Evolutionary conservation across 2,888 invertebrate genomes (phyloP), one percentile per base, ranked within the genome.

Genomic region (Monoplex corrugatus): DNA sequence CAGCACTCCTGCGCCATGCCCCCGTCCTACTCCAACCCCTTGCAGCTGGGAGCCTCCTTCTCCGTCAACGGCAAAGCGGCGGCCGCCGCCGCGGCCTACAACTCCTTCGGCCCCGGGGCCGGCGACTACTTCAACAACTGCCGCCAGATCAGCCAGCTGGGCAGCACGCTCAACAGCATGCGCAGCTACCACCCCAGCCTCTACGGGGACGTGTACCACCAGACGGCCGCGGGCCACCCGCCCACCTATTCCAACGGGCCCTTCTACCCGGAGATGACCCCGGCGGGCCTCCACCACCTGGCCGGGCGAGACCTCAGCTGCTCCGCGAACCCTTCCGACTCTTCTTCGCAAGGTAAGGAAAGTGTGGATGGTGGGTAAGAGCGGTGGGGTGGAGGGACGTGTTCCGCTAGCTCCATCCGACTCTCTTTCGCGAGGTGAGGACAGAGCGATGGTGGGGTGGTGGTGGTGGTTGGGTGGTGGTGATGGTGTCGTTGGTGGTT

Each of bases 141-240:
- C 92, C 91, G 94, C 94, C 93, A 93, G 91, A 92, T 95, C 45
- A 93, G 93, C 86, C 94, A 94, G 80, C 93, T 95, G 91, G 93
- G 93, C 86, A 92, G 93, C 89, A 92, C 93, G 44, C 91, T 95
- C 72, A 95, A 95, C 91, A 93, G 93, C 88, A 94, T 95, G 95
- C 90, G 94, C 88, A 93, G 94, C 86, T 94, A 94, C 91, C 93
- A 94, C 88, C 92, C 93, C 68, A 84, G 90, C 83, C 91, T 95
- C 80, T 95, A 95, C 89, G 94, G 94, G 32, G 95, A 95, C 89
- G 93, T 95, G 93, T 95, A 95, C 90, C 94, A 95, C 90, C 94
- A 94, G 89, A 90, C 92, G 16, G 93, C 93, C 43, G 90, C 93
- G 0, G 93, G 94, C 23, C 95, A 95, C 89, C 92, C 94, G 19